Percentiles rank a stretch among this genome's conserved stretches.
Evolutionary conservation across 2,888 invertebrate species (phyloP).

Genomic region (Ischnus inquisitorius): DNA sequence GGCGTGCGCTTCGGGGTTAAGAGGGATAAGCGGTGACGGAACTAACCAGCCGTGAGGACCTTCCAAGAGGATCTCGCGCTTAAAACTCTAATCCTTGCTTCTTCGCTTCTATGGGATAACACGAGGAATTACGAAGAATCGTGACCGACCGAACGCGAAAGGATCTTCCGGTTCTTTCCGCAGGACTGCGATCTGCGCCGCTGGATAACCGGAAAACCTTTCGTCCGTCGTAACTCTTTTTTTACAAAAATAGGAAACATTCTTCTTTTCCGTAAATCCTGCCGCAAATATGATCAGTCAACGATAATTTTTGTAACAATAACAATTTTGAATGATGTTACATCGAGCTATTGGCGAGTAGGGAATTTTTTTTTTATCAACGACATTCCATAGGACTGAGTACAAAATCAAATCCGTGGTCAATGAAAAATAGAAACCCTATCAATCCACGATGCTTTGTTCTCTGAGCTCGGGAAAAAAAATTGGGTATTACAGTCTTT

Average conservation of each 20-base stretch:
- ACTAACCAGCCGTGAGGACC: constrained; percentile 79
- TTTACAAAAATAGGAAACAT: constrained; percentile 1
- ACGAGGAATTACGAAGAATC: constrained; percentile 71
- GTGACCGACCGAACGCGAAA: constrained; percentile 43
- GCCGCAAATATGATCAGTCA: not conserved
- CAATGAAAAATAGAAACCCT: constrained; percentile 59
- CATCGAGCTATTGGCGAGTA: not conserved
- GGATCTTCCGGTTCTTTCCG: constrained; percentile 52
- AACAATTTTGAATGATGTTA: not conserved
- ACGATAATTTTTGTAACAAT: not conserved
- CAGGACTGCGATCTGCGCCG: not conserved
- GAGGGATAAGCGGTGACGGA: constrained; percentile 80
- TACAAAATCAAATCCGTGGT: constrained; percentile 14
- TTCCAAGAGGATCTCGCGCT: constrained; percentile 72
- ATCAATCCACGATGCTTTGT: constrained; percentile 76
- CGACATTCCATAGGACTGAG: not conserved
- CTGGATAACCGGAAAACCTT: constrained; percentile 42
- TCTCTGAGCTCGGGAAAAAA: constrained; percentile 60
- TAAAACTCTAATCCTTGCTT: constrained; percentile 75
- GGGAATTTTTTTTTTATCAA: not conserved
- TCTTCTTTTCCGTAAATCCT: not conserved
- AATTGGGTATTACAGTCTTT: constrained; percentile 25
- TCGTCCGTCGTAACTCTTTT: constrained; percentile 11
- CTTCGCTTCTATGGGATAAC: constrained; percentile 45
- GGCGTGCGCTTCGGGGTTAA: constrained; percentile 70